Percentiles rank a stretch among this genome's conserved stretches.
These are phyloP conservation scores for Hypotaenidia okinawae DNA, from an alignment of 2,797 vertebrate genomes.

Conservation along the genomic window DNA sequence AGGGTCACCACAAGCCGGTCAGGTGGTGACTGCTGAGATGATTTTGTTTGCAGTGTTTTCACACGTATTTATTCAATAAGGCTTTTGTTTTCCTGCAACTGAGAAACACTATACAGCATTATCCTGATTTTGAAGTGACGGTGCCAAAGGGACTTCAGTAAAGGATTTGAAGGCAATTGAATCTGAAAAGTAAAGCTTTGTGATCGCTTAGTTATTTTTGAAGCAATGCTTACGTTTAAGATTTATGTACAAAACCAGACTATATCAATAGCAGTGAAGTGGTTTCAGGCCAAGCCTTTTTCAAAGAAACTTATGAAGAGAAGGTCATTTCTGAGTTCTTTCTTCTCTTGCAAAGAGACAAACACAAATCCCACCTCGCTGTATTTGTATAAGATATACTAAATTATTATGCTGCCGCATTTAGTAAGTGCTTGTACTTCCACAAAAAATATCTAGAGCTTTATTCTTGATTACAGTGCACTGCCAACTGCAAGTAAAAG, in stretches of 20 bases:
- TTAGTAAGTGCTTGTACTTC: constrained; percentile 31
- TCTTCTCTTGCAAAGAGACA: constrained; percentile 35
- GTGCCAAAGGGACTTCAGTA: constrained; percentile 70
- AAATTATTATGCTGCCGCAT: constrained; percentile 43
- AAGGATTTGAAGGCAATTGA: constrained; percentile 74
- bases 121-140: constrained; percentile 79
- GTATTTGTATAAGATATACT: constrained; percentile 54
- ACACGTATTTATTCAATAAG: constrained; percentile 82
- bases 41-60: constrained; percentile 79
- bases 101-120: constrained; percentile 72
- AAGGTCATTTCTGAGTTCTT: constrained; percentile 47
- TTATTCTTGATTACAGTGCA: constrained; percentile 17
- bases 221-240: constrained; percentile 70
- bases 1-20: constrained; percentile 64
- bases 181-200: constrained; percentile 77
- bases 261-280: constrained; percentile 54
- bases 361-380: constrained; percentile 38
- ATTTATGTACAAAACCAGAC: constrained; percentile 62
- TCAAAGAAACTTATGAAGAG: constrained; percentile 55
- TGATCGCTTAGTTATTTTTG: constrained; percentile 74
- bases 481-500: background rate
- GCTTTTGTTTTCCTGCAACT: constrained; percentile 79
- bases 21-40: constrained; percentile 74
- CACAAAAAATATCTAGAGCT: constrained; percentile 36
- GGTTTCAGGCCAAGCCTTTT: constrained; percentile 52